Evolutionary conservation across 2,113 vertebrate genomes (phyloP).

Genomic region (Eira barbara): DNA sequence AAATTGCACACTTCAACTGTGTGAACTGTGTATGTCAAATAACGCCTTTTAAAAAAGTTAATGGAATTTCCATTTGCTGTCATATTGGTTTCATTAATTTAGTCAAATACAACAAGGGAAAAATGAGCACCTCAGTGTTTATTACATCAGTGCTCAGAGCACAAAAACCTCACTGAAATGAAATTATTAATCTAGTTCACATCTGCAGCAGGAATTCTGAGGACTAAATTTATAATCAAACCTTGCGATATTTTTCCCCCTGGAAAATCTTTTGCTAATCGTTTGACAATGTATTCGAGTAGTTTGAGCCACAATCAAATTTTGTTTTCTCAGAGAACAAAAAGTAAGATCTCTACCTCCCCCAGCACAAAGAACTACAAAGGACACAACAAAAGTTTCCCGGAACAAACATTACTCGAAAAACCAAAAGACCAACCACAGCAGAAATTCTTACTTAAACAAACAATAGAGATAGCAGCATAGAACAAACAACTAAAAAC

Average conservation of each 20-base stretch:
- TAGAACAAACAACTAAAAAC: slow-evolving; percentile 48
- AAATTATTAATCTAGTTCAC: slow-evolving; percentile 75
- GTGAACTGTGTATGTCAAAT: neutral
- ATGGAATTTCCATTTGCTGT: slow-evolving; percentile 65
- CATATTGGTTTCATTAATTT: slow-evolving; percentile 77
- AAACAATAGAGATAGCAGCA: slow-evolving; percentile 51
- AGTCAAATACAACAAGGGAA: slow-evolving; percentile 66
- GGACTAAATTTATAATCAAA: slow-evolving; percentile 60
- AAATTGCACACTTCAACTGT: neutral
- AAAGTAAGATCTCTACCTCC: neutral
- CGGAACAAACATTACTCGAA: slow-evolving; percentile 5
- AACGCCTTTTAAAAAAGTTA: neutral
- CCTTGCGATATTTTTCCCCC: slow-evolving; percentile 1
- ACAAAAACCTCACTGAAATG: slow-evolving; percentile 53
- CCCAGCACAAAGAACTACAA: neutral
- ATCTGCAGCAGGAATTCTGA: slow-evolving; percentile 69
- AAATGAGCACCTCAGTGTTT: slow-evolving; percentile 57
- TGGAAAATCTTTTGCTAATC: slow-evolving; percentile 37
- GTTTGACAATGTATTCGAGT: slow-evolving; percentile 26
- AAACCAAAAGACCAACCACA: slow-evolving; percentile 29
- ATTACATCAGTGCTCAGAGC: slow-evolving; percentile 37
- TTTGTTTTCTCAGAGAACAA: slow-evolving; percentile 23
- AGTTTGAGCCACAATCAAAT: neutral
- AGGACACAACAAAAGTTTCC: slow-evolving; percentile 1
- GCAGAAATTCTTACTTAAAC: slow-evolving; percentile 55